Evolutionary conservation across 1,140 invertebrate species (phyloP).

Genomic region (Zaprionus taronus): DNA sequence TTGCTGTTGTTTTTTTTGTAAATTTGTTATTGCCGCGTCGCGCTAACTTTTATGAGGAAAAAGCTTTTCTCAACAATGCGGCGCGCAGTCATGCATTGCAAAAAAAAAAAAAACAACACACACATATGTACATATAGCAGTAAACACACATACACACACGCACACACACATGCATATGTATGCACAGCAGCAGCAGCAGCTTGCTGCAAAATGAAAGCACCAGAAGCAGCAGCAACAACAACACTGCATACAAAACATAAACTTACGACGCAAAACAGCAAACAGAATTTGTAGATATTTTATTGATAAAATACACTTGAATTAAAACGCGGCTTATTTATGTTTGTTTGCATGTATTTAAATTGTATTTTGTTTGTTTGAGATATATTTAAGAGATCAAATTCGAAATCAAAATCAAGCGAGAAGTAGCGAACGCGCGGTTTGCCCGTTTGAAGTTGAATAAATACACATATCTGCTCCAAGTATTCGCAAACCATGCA

Average conservation of each 20-base stretch:
- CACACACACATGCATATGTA: constrained; percentile 13
- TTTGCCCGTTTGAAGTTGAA: constrained; percentile 58
- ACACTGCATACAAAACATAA: constrained; percentile 45
- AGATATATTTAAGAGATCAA: constrained; percentile 47
- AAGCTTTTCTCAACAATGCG: constrained; percentile 69
- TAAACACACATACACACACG: constrained; percentile 41
- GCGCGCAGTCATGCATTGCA: constrained; percentile 71
- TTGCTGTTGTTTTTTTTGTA: constrained; percentile 2
- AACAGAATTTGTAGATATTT: constrained; percentile 20
- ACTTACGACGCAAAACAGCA: constrained; percentile 50
- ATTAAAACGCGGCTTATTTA: constrained; percentile 10
- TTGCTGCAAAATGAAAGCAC: constrained; percentile 73
- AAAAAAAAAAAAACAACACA: constrained; percentile 47
- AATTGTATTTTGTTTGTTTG: constrained; percentile 22
- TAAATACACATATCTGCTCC: constrained; percentile 51
- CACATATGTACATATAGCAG: constrained; percentile 43
- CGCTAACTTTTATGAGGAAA: constrained; percentile 68
- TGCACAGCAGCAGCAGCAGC: constrained; percentile 37
- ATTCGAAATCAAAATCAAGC: constrained; percentile 53
- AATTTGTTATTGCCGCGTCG: constrained; percentile 66
- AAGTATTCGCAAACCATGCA: constrained; percentile 51
- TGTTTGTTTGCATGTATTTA: background rate
- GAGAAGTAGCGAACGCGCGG: constrained; percentile 54
- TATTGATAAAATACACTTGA: constrained; percentile 1
- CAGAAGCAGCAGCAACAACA: constrained; percentile 60